Percentiles rank a stretch among this genome's conserved stretches.
phyloP scores from a whole-genome alignment of 2,113 vertebrate species.

The Paralichthys olivaceus region DNA sequence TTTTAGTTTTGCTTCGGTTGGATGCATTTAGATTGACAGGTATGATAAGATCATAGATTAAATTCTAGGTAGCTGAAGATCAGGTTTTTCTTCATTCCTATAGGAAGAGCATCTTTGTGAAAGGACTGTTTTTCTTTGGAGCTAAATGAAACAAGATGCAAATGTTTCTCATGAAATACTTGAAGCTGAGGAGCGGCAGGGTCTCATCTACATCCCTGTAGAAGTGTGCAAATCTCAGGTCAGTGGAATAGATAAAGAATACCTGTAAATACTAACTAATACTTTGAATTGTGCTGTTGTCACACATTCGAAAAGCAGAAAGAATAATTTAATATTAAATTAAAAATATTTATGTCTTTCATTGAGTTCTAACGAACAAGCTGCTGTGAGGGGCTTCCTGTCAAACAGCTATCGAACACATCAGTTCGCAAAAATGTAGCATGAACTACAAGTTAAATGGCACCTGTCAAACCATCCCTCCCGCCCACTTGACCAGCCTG shows the following conservation, averaged over 20 bases:
- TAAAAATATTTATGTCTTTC: neutral
- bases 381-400: neutral
- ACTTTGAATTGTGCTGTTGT: neutral
- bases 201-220: neutral
- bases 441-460: neutral
- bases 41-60: neutral
- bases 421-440: neutral
- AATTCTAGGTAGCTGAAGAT: neutral
- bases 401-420: constrained; percentile 5
- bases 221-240: neutral
- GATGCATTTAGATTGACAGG: neutral
- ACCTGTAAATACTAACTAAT: neutral
- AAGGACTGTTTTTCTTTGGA: neutral
- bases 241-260: neutral
- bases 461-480: neutral
- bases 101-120: neutral
- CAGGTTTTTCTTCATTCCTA: neutral
- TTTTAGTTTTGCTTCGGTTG: neutral
- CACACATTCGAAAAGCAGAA: neutral
- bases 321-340: too few species aligned
- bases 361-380: neutral
- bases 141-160: neutral
- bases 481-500: constrained; percentile 28
- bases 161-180: neutral
- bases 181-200: neutral